Evolutionary conservation across 1,140 invertebrate genomes (phyloP).

Genomic region (Hyles euphorbiae): DNA sequence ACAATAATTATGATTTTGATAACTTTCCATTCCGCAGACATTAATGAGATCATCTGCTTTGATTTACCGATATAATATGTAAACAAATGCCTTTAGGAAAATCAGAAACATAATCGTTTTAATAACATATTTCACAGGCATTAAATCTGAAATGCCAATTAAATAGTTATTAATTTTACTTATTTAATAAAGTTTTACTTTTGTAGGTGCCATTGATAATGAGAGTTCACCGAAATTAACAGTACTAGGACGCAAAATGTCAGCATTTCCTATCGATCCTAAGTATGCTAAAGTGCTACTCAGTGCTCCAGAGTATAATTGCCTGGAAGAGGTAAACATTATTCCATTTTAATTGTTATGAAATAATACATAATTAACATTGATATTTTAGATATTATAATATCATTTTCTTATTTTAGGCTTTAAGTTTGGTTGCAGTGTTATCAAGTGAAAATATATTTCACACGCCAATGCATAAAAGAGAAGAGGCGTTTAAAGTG

Average conservation of each 20-base stretch:
- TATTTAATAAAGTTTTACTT: no score
- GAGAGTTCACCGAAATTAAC: slow-evolving; percentile 81
- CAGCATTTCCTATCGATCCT: slow-evolving; percentile 94
- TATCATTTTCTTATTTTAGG: slow-evolving; percentile 45
- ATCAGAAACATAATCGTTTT: no score
- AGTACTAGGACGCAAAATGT: slow-evolving; percentile 88
- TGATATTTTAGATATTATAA: neutral
- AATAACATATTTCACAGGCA: no score
- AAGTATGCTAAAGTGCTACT: slow-evolving; percentile 90
- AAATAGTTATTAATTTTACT: slow-evolving; percentile 24
- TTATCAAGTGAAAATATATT: slow-evolving; percentile 80
- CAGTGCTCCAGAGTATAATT: slow-evolving; percentile 84
- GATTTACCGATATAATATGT: no score
- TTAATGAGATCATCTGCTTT: no score
- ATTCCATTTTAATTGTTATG: slow-evolving; percentile 4
- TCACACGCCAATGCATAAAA: slow-evolving; percentile 76
- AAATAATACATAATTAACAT: no score
- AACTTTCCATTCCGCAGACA: no score
- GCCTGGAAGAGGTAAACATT: slow-evolving; percentile 85
- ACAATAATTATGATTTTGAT: no score
- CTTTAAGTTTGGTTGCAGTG: slow-evolving; percentile 77
- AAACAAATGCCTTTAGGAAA: no score
- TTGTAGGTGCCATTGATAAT: slow-evolving; percentile 62
- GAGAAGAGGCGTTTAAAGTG: slow-evolving; percentile 81
- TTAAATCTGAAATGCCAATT: neutral